A percentile compares a stretch with the other conserved stretches of the same genome.
Conservation (phyloP, 2,797 vertebrate species). For the Gila robusta region DNA sequence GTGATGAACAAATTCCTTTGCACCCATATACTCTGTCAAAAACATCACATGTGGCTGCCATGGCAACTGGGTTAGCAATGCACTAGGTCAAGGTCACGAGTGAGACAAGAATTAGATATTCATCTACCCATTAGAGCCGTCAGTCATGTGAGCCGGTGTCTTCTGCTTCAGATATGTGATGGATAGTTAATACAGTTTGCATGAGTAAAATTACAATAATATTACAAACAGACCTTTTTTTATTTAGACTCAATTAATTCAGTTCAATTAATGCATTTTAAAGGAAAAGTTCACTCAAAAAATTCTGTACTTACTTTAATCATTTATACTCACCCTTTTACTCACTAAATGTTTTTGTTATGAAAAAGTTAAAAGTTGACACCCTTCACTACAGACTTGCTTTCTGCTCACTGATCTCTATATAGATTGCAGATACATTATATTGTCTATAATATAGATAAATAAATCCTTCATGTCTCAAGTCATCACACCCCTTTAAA, state of each 20-base stretch:
- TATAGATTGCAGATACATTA: neutral
- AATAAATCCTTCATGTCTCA: neutral
- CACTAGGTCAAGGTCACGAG: slow-evolving; percentile 79
- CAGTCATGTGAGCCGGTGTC: slow-evolving; percentile 13
- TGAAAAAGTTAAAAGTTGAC: neutral
- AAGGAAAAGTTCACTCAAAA: neutral
- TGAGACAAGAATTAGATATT: slow-evolving; percentile 69
- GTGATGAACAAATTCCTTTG: slow-evolving; percentile 66
- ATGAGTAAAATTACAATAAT: neutral
- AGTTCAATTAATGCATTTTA: neutral
- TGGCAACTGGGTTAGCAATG: slow-evolving; percentile 76
- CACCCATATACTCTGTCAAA: slow-evolving; percentile 77
- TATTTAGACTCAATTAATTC: neutral
- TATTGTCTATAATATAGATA: neutral
- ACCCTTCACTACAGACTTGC: neutral
- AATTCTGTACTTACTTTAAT: neutral
- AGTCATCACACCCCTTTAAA: neutral
- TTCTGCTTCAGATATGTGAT: slow-evolving; percentile 46
- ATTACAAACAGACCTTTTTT: neutral
- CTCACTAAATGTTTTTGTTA: neutral
- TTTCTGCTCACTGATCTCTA: neutral
- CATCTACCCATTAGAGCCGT: slow-evolving; percentile 18
- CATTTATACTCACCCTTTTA: neutral
- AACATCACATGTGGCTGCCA: slow-evolving; percentile 78
- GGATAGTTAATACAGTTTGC: slow-evolving; percentile 15